Percentiles rank a stretch among this genome's conserved stretches.
These are phyloP conservation scores for Eumerus sabulonum DNA, from an alignment of 2,888 invertebrate genomes.

Conservation along the genomic window DNA sequence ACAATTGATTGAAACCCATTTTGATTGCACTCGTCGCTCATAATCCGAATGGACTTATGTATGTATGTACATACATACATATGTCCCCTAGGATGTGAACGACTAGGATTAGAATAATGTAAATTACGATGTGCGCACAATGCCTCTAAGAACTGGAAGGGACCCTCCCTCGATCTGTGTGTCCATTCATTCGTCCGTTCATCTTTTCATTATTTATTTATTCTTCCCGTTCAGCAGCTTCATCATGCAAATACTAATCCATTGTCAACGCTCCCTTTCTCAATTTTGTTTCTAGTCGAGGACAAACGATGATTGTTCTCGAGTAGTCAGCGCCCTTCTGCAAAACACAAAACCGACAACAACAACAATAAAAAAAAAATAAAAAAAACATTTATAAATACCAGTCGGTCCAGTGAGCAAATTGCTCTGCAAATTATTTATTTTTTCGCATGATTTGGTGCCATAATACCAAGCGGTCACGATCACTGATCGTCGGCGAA, in stretches of 20 bases:
- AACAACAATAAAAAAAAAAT: constrained; percentile 17
- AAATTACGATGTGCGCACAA: constrained; percentile 55
- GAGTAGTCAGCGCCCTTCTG: constrained; percentile 43
- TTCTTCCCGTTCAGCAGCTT: too few relatives aligned
- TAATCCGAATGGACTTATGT: not conserved
- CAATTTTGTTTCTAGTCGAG: not conserved
- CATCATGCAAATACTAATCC: constrained; percentile 52
- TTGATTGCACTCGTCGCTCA: constrained; percentile 34
- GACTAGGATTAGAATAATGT: constrained; percentile 44
- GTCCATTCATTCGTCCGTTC: constrained; percentile 43
- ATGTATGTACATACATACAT: constrained; percentile 16
- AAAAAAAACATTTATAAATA: not conserved
- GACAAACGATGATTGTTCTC: constrained; percentile 33
- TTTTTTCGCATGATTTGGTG: constrained; percentile 59
- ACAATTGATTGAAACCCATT: constrained; percentile 50
- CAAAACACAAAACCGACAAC: not conserved
- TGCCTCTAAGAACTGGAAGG: not conserved
- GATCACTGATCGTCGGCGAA: constrained; percentile 44
- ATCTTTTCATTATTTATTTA: too few relatives aligned
- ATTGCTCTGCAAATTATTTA: constrained; percentile 54
- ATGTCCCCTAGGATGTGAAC: constrained; percentile 40
- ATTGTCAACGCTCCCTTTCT: constrained; percentile 51
- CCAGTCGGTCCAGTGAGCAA: constrained; percentile 29
- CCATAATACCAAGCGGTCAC: constrained; percentile 62
- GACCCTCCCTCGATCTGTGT: constrained; percentile 56